Conservation (phyloP, 2,113 vertebrate species). For the Bolborhynchus lineola region DNA sequence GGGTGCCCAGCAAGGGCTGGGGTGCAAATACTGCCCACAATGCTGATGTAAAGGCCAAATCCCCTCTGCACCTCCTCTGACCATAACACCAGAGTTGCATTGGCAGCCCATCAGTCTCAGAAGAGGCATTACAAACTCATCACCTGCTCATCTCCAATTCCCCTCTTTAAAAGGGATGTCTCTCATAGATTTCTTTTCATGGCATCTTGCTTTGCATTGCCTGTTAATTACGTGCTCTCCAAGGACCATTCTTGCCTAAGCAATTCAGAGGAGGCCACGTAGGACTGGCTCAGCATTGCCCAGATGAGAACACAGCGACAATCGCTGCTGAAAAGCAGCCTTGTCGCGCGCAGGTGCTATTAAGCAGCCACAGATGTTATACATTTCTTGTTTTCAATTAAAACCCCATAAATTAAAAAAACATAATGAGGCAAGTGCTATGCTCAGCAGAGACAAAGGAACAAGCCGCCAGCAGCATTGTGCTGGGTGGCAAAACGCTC, state of each 20-base stretch:
- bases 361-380: slow-evolving; percentile 56
- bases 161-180: background rate
- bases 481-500: background rate
- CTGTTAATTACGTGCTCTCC: background rate
- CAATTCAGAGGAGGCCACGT: background rate
- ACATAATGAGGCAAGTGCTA: background rate
- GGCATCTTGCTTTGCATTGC: background rate
- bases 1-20: background rate
- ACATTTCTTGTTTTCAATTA: slow-evolving; percentile 27
- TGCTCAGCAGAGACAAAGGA: background rate
- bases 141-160: background rate
- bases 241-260: background rate
- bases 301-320: background rate
- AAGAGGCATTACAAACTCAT: background rate
- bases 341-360: slow-evolving; percentile 1
- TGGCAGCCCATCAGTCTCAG: background rate
- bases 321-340: background rate
- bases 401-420: slow-evolving; percentile 20
- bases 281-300: background rate
- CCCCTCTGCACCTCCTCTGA: background rate
- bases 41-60: background rate
- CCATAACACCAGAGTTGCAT: background rate
- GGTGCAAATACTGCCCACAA: background rate
- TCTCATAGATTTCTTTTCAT: background rate
- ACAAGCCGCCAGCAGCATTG: background rate